Evolutionary conservation across 2,888 invertebrate species (phyloP), one percentile per base, ranked within the genome.

Genomic region (Eutolmus rufibarbis): DNA sequence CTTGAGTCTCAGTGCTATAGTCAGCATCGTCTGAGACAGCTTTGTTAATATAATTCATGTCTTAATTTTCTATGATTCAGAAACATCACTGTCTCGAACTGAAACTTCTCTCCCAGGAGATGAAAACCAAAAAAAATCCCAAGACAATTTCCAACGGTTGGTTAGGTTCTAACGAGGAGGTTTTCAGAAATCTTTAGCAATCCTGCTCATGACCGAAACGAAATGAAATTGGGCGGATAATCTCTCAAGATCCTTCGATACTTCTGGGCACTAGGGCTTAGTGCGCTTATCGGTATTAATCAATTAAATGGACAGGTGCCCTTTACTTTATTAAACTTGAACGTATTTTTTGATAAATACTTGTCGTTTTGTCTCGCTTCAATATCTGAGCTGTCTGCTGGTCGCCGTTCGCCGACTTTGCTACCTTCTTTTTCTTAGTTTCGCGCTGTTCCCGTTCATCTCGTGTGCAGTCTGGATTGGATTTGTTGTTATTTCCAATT

Each of bases 281-380:
- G 28, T 43, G 23, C 31, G 78, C 43, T 79, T 79, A 28, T 79
- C 16, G 56, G 51, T 51, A 28, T 79, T 34, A 79, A 79, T 79
- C 51, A 79, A 51, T 79, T 79, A 79, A 51, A 51, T 79, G 51
- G 51, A 79, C 79, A 79, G 46, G 28, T 51, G 79, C 79, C 56
- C 79, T 51, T 79, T 79, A 14, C 79, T 8, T 51, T 31, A 79
- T 51, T 51, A 79, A 79, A 51, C 51, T 79, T 51, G 23, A 78
- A 12, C 78, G 14, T 43, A 79, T 78, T 78, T 23, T 43, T 43
- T 16, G 43, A 23, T 40, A 5, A 2, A n/a, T n/a, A n/a, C 2
- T 23, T 78, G 23, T 19, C 37, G 5, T 78, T 23, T 79, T 14
- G 16, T 23, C 19, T 79, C 16, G 23, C 19, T 46, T 79, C n/a